Conservation (phyloP, 2,888 invertebrate genomes). For the Yponomeuta cagnagella region DNA sequence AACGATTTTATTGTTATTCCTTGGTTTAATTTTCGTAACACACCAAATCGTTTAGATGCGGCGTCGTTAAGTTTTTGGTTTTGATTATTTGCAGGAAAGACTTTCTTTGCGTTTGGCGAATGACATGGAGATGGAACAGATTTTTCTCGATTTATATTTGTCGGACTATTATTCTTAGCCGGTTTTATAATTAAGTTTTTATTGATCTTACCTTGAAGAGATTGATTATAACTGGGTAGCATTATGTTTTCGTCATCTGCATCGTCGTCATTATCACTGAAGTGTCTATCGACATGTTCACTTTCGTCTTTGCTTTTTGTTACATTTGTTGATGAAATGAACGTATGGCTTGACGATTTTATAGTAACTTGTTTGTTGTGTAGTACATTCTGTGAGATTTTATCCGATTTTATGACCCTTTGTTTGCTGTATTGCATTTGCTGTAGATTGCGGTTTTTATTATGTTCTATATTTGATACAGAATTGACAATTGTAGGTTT, state of each 20-base stretch:
- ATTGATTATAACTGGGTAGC: not conserved
- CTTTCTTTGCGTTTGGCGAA: slow-evolving; percentile 31
- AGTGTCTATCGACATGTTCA: not conserved
- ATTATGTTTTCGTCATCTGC: not conserved
- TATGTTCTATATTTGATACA: not conserved
- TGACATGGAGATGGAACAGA: slow-evolving; percentile 15
- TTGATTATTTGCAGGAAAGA: slow-evolving; percentile 38
- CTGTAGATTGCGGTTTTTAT: not conserved
- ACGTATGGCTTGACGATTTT: slow-evolving; percentile 2
- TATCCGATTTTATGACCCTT: not conserved
- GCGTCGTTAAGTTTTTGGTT: not conserved
- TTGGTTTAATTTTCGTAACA: slow-evolving; percentile 21
- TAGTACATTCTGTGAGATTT: not conserved
- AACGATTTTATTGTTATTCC: slow-evolving; percentile 29
- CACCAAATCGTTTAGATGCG: not conserved
- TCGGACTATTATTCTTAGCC: not conserved
- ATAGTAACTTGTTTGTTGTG: slow-evolving; percentile 4
- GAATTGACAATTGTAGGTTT: not conserved
- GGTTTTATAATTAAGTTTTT: not conserved
- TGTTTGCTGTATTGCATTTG: not conserved
- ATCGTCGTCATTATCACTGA: not conserved
- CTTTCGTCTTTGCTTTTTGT: not conserved
- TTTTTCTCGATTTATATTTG: not conserved
- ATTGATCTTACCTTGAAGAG: not conserved
- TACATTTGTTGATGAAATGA: not conserved